Conservation (phyloP, 2,797 vertebrate species). For the Lemur catta region DNA sequence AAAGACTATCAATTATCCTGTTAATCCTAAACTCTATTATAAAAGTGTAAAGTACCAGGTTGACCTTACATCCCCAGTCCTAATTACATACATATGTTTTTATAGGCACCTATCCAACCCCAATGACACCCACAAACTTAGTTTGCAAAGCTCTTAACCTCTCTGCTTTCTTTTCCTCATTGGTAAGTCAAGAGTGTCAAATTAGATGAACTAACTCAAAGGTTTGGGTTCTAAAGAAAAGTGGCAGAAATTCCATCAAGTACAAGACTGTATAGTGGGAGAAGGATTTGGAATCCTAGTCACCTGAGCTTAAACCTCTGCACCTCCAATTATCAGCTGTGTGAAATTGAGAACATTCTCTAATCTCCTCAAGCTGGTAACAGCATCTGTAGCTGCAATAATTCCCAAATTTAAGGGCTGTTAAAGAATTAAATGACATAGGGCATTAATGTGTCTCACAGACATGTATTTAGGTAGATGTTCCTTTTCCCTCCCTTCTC, state of each 20-base stretch:
- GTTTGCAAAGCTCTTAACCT: constrained; percentile 63
- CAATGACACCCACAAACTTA: constrained; percentile 56
- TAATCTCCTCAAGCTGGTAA: background rate
- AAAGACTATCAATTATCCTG: constrained; percentile 72
- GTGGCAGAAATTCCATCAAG: background rate
- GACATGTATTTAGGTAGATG: background rate
- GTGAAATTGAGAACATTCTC: background rate
- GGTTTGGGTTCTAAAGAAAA: constrained; percentile 3
- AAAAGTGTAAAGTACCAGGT: constrained; percentile 62
- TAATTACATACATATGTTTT: constrained; percentile 71
- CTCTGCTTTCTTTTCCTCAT: constrained; percentile 49
- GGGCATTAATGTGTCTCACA: background rate
- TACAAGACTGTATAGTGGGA: background rate
- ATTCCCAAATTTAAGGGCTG: background rate
- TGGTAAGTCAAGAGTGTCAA: constrained; percentile 49
- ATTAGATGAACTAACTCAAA: constrained; percentile 36
- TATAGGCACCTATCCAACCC: constrained; percentile 19
- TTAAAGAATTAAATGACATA: constrained; percentile 3
- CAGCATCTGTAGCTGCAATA: background rate
- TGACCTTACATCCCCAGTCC: constrained; percentile 58
- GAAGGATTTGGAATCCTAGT: background rate
- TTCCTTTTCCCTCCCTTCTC: background rate
- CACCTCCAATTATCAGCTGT: background rate
- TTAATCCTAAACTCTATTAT: constrained; percentile 66
- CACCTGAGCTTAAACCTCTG: background rate